Conservation (phyloP, 2,113 vertebrate species). For the Bubo blakistoni region DNA sequence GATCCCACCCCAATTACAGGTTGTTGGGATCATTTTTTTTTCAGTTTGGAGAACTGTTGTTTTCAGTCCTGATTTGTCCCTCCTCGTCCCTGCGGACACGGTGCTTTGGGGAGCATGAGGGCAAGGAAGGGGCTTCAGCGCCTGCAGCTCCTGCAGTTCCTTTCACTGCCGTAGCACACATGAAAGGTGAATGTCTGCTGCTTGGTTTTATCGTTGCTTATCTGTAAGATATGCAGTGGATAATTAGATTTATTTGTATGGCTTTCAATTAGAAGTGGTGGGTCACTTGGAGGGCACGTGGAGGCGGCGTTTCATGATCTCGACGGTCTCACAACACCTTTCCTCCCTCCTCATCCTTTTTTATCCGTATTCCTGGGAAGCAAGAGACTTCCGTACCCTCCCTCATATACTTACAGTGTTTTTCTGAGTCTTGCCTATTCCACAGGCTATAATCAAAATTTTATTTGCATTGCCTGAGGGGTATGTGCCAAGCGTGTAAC, state of each 20-base stretch:
- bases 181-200: not conserved
- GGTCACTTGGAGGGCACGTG: not conserved
- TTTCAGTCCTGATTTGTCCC: not conserved
- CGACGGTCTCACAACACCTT: not conserved
- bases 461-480: not conserved
- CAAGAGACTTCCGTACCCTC: not conserved
- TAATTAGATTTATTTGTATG: not conserved
- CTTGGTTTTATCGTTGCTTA: not conserved
- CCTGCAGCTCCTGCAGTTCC: not conserved
- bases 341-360: not conserved
- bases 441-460: not conserved
- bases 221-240: not conserved
- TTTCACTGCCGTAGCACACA: accelerated
- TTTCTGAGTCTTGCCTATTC: not conserved
- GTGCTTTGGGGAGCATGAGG: not conserved
- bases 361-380: not conserved
- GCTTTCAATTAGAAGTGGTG: not conserved
- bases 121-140: not conserved
- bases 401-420: not conserved
- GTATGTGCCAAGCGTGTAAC: not conserved
- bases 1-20: not conserved
- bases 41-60: not conserved
- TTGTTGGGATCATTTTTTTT: not conserved
- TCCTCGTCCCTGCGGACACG: accelerated
- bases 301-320: accelerated